Percentiles rank a stretch among this genome's conserved stretches.
Evolutionary conservation across 2,888 invertebrate species (phyloP).

Genomic region (Axea sp.): DNA sequence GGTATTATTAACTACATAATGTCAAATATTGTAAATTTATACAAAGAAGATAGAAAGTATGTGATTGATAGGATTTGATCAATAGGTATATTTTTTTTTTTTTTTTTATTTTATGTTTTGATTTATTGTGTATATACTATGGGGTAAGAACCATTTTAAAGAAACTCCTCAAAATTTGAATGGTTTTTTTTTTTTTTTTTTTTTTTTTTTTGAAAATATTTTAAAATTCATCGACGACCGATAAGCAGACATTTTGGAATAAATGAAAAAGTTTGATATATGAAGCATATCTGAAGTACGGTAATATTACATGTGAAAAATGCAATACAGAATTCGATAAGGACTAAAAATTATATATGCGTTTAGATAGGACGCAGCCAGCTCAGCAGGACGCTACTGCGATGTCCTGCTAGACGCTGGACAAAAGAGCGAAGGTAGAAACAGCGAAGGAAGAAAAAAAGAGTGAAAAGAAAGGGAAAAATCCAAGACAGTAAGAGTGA

Average conservation of each 20-base stretch:
- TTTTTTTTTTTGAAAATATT: too few species aligned
- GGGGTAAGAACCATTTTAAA: too few species aligned
- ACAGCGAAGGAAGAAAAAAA: constrained; percentile 42
- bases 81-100: too few species aligned
- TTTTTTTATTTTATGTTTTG: too few species aligned
- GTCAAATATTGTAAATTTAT: too few species aligned
- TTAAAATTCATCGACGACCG: too few species aligned
- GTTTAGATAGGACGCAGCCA: constrained; percentile 37
- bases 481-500: constrained; percentile 59
- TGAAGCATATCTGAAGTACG: constrained; percentile 8
- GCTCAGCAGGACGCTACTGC: constrained; percentile 50
- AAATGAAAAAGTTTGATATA: neutral
- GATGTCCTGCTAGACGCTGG: constrained; percentile 33
- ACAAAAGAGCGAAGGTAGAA: constrained; percentile 50
- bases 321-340: constrained; percentile 46
- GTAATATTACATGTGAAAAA: constrained; percentile 38
- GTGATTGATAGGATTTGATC: too few species aligned
- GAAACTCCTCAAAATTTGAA: too few species aligned
- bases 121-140: too few species aligned
- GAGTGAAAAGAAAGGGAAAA: constrained; percentile 43
- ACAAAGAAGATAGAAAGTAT: too few species aligned
- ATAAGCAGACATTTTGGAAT: constrained; percentile 9
- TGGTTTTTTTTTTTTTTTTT: too few species aligned
- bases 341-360: constrained; percentile 20
- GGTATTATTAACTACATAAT: too few species aligned